Conservation (phyloP, 2,113 vertebrate genomes). For the Dasyurus viverrinus region DNA sequence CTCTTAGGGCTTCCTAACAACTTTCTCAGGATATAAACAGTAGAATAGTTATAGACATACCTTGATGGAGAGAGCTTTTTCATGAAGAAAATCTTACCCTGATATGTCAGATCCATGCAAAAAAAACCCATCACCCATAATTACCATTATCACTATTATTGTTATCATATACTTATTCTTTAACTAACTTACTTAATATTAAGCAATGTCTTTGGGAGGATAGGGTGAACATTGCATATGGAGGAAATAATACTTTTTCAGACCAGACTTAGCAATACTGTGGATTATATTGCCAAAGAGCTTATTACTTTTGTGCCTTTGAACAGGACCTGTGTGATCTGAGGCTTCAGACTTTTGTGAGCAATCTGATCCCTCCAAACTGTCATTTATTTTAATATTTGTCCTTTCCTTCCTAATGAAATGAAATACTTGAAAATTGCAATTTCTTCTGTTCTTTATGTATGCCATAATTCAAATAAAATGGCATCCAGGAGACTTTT, state of each 20-base stretch:
- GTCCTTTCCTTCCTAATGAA: constrained; percentile 53
- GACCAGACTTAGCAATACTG: neutral
- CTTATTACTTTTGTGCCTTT: constrained; percentile 24
- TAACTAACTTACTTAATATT: constrained; percentile 40
- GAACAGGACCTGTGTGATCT: constrained; percentile 19
- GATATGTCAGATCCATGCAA: neutral
- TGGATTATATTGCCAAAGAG: constrained; percentile 37
- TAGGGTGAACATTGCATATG: neutral
- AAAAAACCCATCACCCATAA: neutral
- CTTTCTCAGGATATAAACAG: no score
- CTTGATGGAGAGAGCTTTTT: neutral
- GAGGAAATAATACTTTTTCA: constrained; percentile 46
- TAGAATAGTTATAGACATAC: no score
- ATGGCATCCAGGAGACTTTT: constrained; percentile 72
- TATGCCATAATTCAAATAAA: constrained; percentile 73
- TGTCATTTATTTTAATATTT: constrained; percentile 51
- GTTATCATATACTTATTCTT: constrained; percentile 35
- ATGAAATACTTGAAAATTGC: constrained; percentile 51
- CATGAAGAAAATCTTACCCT: neutral
- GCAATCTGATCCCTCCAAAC: constrained; percentile 48
- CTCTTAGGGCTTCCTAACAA: neutral
- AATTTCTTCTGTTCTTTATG: constrained; percentile 66
- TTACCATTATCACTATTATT: neutral
- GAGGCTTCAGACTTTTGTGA: neutral
- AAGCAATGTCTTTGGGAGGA: constrained; percentile 30